Percentiles rank a stretch among this genome's conserved stretches.
Conservation (phyloP, 2,113 vertebrate genomes). For the Dendropsophus ebraccatus region DNA sequence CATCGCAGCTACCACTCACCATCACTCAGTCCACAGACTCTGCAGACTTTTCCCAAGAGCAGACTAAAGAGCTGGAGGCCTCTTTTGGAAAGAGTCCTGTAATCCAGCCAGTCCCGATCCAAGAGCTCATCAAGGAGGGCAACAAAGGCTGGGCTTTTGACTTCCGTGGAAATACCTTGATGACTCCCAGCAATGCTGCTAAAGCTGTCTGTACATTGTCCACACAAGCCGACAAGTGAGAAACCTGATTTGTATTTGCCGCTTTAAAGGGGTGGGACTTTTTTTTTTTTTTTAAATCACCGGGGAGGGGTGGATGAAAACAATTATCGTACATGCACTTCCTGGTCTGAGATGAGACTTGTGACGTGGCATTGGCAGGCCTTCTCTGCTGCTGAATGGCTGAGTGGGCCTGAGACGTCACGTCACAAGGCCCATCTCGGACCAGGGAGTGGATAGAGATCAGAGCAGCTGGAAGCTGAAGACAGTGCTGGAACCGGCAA, state of each 20-base stretch:
- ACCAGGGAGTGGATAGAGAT: no score
- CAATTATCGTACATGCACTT: no score
- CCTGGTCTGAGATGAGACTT: no score
- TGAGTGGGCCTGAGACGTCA: no score
- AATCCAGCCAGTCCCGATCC: constrained; percentile 88
- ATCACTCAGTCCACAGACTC: constrained; percentile 77
- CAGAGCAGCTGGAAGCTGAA: no score
- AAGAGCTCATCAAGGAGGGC: constrained; percentile 87
- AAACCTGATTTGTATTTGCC: neutral
- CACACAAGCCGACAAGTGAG: constrained; percentile 90
- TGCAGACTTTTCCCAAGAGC: constrained; percentile 72
- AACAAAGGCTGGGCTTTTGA: constrained; percentile 80
- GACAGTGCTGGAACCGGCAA: no score
- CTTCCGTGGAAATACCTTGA: constrained; percentile 83
- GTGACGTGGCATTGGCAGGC: no score
- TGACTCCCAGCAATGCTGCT: constrained; percentile 82
- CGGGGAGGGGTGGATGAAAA: no score
- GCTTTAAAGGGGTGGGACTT: no score
- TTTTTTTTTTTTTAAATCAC: no score
- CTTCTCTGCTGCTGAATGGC: no score
- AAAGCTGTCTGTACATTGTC: constrained; percentile 90
- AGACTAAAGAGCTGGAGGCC: constrained; percentile 71
- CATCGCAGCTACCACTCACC: constrained; percentile 80
- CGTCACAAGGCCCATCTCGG: no score
- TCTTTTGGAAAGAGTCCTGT: constrained; percentile 78